Conservation (phyloP, 2,797 vertebrate genomes). For the Tapera naevia region DNA sequence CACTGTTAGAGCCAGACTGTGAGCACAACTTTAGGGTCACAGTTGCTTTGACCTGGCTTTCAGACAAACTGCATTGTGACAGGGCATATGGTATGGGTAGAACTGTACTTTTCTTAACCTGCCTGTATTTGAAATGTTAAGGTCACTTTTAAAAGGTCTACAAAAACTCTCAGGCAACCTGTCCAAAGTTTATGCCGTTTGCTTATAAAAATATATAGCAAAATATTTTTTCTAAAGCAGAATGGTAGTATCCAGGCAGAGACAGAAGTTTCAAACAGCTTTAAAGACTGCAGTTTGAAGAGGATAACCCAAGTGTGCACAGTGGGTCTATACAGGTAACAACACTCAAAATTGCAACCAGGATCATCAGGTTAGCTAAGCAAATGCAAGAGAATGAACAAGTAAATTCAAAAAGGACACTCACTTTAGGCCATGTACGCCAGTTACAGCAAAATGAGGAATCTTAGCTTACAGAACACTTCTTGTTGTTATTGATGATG, state of each 20-base stretch:
- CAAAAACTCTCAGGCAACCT: neutral
- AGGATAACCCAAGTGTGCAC: neutral
- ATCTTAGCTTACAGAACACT: neutral
- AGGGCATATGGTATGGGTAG: neutral
- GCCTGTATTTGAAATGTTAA: neutral
- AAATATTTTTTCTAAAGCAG: neutral
- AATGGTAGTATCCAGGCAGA: slow-evolving; percentile 11
- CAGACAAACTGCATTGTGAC: neutral
- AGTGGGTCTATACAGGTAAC: neutral
- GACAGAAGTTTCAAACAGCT: neutral
- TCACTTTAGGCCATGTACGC: neutral
- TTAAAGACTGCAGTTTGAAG: neutral
- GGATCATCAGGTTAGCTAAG: neutral
- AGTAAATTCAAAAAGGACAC: neutral
- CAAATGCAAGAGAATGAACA: neutral
- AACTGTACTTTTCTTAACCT: neutral
- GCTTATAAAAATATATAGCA: neutral
- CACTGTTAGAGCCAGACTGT: neutral
- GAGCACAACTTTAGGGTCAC: neutral
- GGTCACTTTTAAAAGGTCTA: neutral
- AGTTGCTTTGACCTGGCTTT: neutral
- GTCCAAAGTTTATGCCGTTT: neutral
- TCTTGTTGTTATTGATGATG: neutral
- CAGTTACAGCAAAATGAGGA: neutral
- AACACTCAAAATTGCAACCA: neutral